These are phyloP conservation scores for Cettia cetti DNA, from an alignment of 2,113 vertebrate genomes.

Conservation along the genomic window DNA sequence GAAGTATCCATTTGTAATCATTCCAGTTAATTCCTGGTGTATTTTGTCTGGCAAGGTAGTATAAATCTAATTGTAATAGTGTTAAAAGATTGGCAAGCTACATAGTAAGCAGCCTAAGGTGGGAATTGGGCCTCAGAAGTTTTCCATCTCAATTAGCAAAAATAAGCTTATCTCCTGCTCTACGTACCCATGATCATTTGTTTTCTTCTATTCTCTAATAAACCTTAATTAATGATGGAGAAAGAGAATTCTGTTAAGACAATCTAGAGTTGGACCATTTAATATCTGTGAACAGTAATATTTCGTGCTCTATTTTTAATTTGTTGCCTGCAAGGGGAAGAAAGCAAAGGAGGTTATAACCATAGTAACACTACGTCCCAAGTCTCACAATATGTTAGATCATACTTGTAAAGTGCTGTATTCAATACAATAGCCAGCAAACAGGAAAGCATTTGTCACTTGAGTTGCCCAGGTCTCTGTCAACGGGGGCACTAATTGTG, in stretches of 20 bases:
- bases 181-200: conserved; percentile 31
- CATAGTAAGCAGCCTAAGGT: conserved; percentile 59
- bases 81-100: conserved; percentile 60
- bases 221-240: not conserved
- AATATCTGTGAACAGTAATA: not conserved
- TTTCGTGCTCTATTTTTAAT: not conserved
- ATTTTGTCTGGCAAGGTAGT: conserved; percentile 66
- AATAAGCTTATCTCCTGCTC: conserved; percentile 34
- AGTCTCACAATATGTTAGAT: not conserved
- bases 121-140: conserved; percentile 33
- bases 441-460: not conserved
- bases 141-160: conserved; percentile 59
- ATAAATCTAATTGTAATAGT: conserved; percentile 62
- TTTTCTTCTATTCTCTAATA: conserved; percentile 48
- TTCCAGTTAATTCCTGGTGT: conserved; percentile 66
- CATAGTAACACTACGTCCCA: not conserved
- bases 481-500: fast-evolving
- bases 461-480: not conserved
- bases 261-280: not conserved
- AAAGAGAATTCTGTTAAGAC: conserved; percentile 4
- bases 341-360: not conserved
- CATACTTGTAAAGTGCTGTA: not conserved
- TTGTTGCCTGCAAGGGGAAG: not conserved
- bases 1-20: conserved; percentile 52
- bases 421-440: not conserved